Conservation (phyloP, 2,113 vertebrate species). For the Heptranchias perlo region DNA sequence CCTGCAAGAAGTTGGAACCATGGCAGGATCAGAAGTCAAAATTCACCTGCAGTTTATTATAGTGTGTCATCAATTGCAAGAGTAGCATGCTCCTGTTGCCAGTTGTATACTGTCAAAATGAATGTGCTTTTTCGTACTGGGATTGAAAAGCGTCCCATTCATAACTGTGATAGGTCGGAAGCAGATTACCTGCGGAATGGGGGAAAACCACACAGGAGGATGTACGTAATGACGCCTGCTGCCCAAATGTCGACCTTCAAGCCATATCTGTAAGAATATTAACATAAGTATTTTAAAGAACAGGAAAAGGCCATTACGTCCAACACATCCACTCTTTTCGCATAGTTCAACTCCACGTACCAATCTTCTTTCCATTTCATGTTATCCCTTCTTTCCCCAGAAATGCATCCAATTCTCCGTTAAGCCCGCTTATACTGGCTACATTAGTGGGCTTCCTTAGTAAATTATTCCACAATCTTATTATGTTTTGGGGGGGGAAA, state of each 20-base stretch:
- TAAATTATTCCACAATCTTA: neutral
- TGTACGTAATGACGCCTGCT: conserved; percentile 94
- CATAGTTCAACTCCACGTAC: neutral
- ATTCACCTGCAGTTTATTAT: neutral
- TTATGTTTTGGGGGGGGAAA: neutral
- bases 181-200: conserved; percentile 84
- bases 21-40: neutral
- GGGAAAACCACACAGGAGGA: conserved; percentile 92
- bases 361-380: neutral
- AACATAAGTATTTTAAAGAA: neutral
- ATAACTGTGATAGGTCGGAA: neutral
- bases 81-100: neutral
- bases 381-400: neutral
- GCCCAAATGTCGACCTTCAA: conserved; percentile 98
- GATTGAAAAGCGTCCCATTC: neutral
- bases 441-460: neutral
- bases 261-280: conserved; percentile 70
- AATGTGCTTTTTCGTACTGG: neutral
- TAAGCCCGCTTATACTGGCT: neutral
- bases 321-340: neutral
- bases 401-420: neutral
- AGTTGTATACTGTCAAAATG: neutral
- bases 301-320: neutral
- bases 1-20: neutral
- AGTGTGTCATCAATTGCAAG: neutral